Conservation (phyloP, 2,888 invertebrate genomes). For the Mactromeris polynyma region DNA sequence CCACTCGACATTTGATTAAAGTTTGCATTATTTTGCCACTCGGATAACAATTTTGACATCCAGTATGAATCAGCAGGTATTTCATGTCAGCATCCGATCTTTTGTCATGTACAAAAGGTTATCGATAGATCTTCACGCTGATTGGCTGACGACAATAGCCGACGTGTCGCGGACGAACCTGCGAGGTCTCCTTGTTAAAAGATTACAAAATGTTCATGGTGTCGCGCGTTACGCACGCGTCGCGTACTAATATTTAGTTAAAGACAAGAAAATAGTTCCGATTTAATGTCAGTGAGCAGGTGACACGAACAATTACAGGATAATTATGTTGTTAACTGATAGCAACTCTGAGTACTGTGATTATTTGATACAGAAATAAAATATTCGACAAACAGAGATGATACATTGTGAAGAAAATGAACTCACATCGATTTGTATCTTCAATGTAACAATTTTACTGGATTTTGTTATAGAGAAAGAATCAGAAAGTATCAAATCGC, state of each 20-base stretch:
- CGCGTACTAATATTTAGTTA: constrained; percentile 57
- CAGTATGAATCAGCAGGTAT: constrained; percentile 61
- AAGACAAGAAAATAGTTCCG: constrained; percentile 52
- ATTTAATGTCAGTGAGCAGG: constrained; percentile 52
- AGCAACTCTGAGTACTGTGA: not conserved
- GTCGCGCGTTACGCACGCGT: constrained; percentile 61
- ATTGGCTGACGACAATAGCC: constrained; percentile 63
- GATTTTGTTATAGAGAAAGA: not conserved
- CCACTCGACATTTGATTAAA: constrained; percentile 44
- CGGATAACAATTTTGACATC: constrained; percentile 38
- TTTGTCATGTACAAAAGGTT: constrained; percentile 62
- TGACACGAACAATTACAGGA: constrained; percentile 54
- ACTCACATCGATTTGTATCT: not conserved
- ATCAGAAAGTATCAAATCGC: not conserved
- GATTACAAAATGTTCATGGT: constrained; percentile 52
- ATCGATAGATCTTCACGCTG: constrained; percentile 58
- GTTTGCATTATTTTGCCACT: constrained; percentile 41
- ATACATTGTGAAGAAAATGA: not conserved
- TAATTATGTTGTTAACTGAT: constrained; percentile 38
- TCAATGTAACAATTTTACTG: not conserved
- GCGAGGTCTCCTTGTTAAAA: constrained; percentile 56
- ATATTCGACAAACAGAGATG: not conserved
- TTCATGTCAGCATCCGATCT: constrained; percentile 57
- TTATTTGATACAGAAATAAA: constrained; percentile 12
- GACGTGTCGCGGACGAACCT: constrained; percentile 60